These are phyloP conservation scores for Microtus montanus DNA, from an alignment of 2,113 vertebrate species.

Conservation along the genomic window DNA sequence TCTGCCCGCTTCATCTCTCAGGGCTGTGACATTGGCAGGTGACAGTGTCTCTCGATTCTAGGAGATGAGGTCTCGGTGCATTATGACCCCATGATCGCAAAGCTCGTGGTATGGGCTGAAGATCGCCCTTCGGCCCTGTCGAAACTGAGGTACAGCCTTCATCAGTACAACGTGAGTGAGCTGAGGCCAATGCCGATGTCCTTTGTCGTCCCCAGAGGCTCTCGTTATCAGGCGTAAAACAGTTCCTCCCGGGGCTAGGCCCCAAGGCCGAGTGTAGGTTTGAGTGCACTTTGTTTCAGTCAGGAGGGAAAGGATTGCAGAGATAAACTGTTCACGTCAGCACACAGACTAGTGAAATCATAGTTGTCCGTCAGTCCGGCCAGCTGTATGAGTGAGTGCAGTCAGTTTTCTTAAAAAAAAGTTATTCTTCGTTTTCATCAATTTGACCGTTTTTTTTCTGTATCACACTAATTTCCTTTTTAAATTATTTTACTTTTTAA, in stretches of 20 bases:
- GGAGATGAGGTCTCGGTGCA: slow-evolving; percentile 96
- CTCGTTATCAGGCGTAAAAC: neutral
- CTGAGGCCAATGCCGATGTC: accelerated
- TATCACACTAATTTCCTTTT: neutral
- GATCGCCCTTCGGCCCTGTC: slow-evolving; percentile 93
- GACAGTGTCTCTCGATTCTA: slow-evolving; percentile 72
- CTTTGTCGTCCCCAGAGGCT: neutral
- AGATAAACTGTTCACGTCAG: neutral
- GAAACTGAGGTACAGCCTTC: slow-evolving; percentile 92
- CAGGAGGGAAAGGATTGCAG: neutral
- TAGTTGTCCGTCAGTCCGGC: neutral
- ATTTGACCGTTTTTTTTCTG: slow-evolving; percentile 21
- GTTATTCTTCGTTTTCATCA: neutral
- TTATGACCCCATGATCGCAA: slow-evolving; percentile 99
- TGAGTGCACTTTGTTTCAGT: neutral
- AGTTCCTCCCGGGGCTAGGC: neutral
- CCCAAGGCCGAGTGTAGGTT: neutral
- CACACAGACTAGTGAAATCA: neutral
- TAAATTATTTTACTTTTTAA: no score
- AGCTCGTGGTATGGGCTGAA: slow-evolving; percentile 96
- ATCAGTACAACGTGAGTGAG: slow-evolving; percentile 93
- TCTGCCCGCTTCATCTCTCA: neutral
- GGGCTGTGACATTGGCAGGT: neutral
- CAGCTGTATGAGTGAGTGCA: neutral
- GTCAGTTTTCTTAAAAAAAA: slow-evolving; percentile 10